Evolutionary conservation across 2,797 vertebrate genomes (phyloP), one percentile per base, ranked within the genome.

Genomic region (Rhynchotus rufescens): DNA sequence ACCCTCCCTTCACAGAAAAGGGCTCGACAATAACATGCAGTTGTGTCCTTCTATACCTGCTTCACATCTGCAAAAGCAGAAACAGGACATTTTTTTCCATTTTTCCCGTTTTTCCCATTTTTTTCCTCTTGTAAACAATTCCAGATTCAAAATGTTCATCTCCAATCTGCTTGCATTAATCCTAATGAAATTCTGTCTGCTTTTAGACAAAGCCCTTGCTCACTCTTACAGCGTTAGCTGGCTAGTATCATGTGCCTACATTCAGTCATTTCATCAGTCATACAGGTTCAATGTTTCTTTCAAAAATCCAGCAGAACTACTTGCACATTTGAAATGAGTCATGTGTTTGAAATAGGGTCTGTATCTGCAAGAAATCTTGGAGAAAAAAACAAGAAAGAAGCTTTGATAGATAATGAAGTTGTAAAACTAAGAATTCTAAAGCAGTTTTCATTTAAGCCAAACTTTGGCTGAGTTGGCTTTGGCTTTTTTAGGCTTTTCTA

Each of bases 261-360:
- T 92, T 81, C 84, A 94, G 80, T 94, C 87, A 89, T 72, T 84
- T 86, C 79, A 95, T 87, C 82, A 78, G 79, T 85, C 67, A 93
- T 14, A 83, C 28, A 85, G 57, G 84, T 61, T 79, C 84, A 84
- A 6, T 62, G 73, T 68, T 74, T 77, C 86, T 86, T 90, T 90
- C 80, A 79, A 89, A 91, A 92, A 89, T 62, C 61, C 82, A 84
- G 52, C 61, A 92, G 90, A 87, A 92, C 90, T 84, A 76, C 60
- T 76, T 42, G 60, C 36, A 80, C 47, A 73, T 85, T 89, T 42
- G 57, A 80, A 94, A 92, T 93, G 49, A 94, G 60, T 88, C 30
- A 95, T 71, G 86, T 93, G 45, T 87, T 96, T 94, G 80, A 94
- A 89, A 89, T 49, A 74, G 80, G 61, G 89, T 67, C 82, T 64